A percentile compares a stretch with the other conserved stretches of the same genome.
Evolutionary conservation across 2,797 vertebrate species (phyloP).

Genomic region (Poeciliopsis infans): DNA sequence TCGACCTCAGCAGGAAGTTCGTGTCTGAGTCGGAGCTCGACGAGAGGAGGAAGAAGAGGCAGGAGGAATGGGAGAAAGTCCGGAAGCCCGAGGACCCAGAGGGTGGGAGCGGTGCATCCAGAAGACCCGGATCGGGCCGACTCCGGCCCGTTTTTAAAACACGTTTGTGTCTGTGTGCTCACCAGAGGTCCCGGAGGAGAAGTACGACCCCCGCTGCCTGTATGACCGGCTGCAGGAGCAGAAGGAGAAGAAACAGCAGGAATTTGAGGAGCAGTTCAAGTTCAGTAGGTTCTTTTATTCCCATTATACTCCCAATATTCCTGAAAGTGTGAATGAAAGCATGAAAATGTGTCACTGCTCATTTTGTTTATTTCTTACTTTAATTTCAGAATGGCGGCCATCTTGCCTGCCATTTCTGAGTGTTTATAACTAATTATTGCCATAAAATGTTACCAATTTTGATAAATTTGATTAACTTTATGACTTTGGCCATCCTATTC

Average conservation of each 20-base stretch:
- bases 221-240: conserved; percentile 95
- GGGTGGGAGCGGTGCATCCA: conserved; percentile 76
- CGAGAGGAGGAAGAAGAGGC: conserved; percentile 89
- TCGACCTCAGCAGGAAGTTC: conserved; percentile 92
- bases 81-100: conserved; percentile 94
- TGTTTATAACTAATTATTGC: no score
- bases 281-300: conserved; percentile 87
- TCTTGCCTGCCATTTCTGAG: no score
- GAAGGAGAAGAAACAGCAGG: conserved; percentile 97
- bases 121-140: accelerated
- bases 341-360: no score
- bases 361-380: no score
- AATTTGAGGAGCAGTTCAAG: conserved; percentile 98
- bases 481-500: no score
- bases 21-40: conserved; percentile 93
- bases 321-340: no score
- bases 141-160: not conserved
- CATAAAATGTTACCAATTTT: no score
- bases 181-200: conserved; percentile 93
- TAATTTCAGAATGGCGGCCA: no score
- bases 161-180: conserved; percentile 44
- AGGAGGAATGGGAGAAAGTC: conserved; percentile 98
- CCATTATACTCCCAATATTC: no score
- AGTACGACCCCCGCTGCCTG: conserved; percentile 90
- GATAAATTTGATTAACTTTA: no score